These are phyloP conservation scores for Trichacis sp. DNA, from an alignment of 2,888 invertebrate genomes.

Conservation along the genomic window DNA sequence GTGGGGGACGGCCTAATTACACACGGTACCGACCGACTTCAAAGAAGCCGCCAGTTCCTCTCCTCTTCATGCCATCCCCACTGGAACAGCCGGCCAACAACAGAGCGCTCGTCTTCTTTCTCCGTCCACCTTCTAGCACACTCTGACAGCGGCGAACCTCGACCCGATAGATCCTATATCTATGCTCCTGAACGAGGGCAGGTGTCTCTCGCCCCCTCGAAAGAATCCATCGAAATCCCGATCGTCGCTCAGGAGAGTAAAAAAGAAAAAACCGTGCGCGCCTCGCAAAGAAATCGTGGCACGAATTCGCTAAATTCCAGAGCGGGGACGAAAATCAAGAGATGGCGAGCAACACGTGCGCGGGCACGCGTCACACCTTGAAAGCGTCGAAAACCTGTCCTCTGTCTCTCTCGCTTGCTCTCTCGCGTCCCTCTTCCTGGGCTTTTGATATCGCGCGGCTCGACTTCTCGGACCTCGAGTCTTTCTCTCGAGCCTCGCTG, in stretches of 20 bases:
- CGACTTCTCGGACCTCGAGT: neutral
- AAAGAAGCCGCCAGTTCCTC: constrained; percentile 66
- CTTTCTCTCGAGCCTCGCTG: constrained; percentile 13
- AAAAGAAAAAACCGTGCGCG: too few species aligned
- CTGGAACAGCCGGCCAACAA: constrained; percentile 55
- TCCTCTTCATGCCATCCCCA: constrained; percentile 55
- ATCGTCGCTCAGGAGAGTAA: neutral
- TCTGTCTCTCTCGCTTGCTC: too few species aligned
- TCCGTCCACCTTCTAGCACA: constrained; percentile 39
- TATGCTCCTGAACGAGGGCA: constrained; percentile 10
- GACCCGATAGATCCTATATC: constrained; percentile 27
- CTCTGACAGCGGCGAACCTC: constrained; percentile 31
- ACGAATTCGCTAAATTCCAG: constrained; percentile 21
- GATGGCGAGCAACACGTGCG: constrained; percentile 52
- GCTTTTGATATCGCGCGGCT: constrained; percentile 9
- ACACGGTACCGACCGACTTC: constrained; percentile 67
- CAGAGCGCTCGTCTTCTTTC: constrained; percentile 58
- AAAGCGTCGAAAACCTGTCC: constrained; percentile 49
- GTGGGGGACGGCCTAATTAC: constrained; percentile 66
- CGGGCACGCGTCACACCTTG: constrained; percentile 57
- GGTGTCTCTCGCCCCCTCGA: neutral
- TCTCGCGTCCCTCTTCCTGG: too few species aligned
- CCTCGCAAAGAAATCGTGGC: too few species aligned
- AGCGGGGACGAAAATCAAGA: neutral
- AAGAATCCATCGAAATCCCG: constrained; percentile 3